phyloP scores from a whole-genome alignment of 2,797 vertebrate genomes.

The Coregonus ussuriensis region DNA sequence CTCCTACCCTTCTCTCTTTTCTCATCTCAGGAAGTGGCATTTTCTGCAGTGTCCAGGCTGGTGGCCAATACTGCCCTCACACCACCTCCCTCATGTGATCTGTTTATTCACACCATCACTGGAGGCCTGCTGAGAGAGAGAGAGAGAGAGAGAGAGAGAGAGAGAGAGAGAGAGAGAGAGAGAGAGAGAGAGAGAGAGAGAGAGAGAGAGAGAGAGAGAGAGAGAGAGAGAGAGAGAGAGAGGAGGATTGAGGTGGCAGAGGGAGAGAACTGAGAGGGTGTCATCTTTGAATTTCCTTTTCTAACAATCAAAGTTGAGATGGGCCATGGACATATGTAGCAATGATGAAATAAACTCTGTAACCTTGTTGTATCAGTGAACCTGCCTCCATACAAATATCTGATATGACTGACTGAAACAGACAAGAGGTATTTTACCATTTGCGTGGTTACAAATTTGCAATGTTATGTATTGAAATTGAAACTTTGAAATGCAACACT shows the following conservation, averaged over 20 bases:
- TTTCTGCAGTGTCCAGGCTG: background rate
- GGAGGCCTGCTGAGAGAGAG: background rate
- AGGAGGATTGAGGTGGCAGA: background rate
- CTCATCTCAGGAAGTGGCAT: background rate
- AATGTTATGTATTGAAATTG: constrained; percentile 32
- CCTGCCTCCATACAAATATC: constrained; percentile 7
- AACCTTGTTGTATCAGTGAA: background rate
- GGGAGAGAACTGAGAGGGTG: background rate
- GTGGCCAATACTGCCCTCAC: background rate
- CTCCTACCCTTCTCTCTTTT: background rate
- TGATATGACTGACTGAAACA: background rate
- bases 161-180: background rate
- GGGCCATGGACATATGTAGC: background rate
- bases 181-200: background rate
- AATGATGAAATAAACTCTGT: background rate
- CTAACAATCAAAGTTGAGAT: background rate
- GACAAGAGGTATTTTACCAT: background rate
- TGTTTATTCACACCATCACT: background rate
- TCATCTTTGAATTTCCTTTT: background rate
- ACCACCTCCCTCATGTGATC: background rate
- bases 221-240: background rate
- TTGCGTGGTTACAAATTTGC: background rate
- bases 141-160: background rate
- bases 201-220: background rate
- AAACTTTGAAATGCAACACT: constrained; percentile 73